Percentiles rank a stretch among this genome's conserved stretches.
phyloP scores from a whole-genome alignment of 2,797 vertebrate species.

The Nyctibius grandis region DNA sequence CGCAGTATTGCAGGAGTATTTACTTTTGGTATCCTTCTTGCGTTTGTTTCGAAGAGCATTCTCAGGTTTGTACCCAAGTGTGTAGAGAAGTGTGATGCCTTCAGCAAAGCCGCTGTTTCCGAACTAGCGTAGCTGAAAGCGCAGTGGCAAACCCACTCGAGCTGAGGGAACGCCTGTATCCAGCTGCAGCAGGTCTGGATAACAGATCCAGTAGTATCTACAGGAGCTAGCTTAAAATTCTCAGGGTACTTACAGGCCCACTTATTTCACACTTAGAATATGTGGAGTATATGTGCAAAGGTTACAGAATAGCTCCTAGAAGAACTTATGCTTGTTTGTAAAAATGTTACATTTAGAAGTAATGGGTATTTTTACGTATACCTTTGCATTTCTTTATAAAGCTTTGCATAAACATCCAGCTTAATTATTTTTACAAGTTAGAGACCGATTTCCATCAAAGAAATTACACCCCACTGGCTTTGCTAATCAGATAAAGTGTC shows the following conservation, averaged over 20 bases:
- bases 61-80: not conserved
- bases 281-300: accelerated
- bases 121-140: not conserved
- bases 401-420: not conserved
- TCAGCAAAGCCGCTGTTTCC: not conserved
- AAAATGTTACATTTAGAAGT: not conserved
- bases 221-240: not conserved
- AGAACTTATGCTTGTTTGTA: not conserved
- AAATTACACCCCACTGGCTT: not conserved
- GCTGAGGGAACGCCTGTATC: not conserved
- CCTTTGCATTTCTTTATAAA: not conserved
- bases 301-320: not conserved
- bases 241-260: not conserved
- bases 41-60: not conserved
- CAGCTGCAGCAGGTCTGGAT: not conserved
- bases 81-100: no score
- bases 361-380: not conserved
- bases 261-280: not conserved
- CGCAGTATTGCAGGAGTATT: not conserved
- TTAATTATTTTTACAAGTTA: not conserved
- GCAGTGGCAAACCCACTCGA: accelerated
- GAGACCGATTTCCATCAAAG: not conserved
- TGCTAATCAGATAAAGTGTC: not conserved
- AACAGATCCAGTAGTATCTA: no score
- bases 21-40: not conserved